Percentiles rank a stretch among this genome's conserved stretches.
Evolutionary conservation across 92 coral and sea anemone species (phyloP).

Genomic region (Palythoa caribaeorum): DNA sequence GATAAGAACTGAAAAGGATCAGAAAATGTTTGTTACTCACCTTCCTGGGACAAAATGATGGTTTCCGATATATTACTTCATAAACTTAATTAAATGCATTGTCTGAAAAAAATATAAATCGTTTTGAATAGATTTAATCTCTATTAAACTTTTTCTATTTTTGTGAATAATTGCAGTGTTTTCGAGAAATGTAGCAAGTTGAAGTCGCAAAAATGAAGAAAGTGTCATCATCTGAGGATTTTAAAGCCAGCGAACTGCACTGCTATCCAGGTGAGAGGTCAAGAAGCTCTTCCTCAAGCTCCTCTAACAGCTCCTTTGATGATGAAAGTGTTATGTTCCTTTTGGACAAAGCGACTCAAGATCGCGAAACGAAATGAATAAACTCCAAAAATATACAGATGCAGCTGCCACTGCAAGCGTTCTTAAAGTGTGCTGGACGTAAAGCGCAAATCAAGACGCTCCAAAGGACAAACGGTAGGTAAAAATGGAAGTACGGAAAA

Average conservation of each 20-base stretch:
- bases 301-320: slow-evolving; percentile 10
- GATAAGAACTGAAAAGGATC: no score
- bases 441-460: slow-evolving; percentile 50
- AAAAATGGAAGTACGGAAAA: slow-evolving; percentile 51
- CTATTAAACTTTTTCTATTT: slow-evolving; percentile 38
- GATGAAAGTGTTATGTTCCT: slow-evolving; percentile 26
- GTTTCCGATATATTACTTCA: no score
- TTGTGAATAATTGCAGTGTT: slow-evolving; percentile 53
- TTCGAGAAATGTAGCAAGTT: slow-evolving; percentile 37
- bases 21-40: background rate
- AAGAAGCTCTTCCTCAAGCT: slow-evolving; percentile 27
- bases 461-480: slow-evolving; percentile 45
- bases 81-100: slow-evolving; percentile 3
- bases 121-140: slow-evolving; percentile 9
- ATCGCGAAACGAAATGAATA: slow-evolving; percentile 1
- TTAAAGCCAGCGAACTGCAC: background rate
- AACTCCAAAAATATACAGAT: slow-evolving; percentile 43
- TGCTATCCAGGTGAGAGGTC: slow-evolving; percentile 5
- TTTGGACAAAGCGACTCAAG: slow-evolving; percentile 29
- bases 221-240: slow-evolving; percentile 15
- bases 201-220: slow-evolving; percentile 2
- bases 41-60: no score
- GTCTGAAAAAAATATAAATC: background rate
- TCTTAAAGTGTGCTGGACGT: slow-evolving; percentile 52
- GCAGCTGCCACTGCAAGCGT: slow-evolving; percentile 21